Evolutionary conservation across 2,888 invertebrate species (phyloP).

Genomic region (Acleris literana): DNA sequence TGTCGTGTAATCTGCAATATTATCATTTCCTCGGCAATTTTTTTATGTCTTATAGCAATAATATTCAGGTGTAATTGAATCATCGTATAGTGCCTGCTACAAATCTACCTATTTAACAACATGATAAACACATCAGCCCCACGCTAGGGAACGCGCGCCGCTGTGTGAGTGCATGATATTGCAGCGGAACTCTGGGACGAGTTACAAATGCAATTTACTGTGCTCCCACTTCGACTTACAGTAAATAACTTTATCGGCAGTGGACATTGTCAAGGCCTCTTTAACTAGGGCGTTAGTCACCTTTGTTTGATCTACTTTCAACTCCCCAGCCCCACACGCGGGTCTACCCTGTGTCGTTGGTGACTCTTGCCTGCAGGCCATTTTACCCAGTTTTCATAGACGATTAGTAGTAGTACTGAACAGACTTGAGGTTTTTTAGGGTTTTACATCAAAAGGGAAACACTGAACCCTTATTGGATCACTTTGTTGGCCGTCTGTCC

Average conservation of each 20-base stretch:
- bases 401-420: too few relatives aligned
- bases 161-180: conserved; percentile 46
- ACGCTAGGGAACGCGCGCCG: not conserved
- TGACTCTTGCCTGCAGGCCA: not conserved
- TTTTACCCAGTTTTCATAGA: too few relatives aligned
- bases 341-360: conserved; percentile 1
- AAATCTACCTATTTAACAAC: conserved; percentile 3
- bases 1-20: not conserved
- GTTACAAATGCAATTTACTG: conserved; percentile 73
- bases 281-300: conserved; percentile 31
- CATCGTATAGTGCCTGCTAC: not conserved
- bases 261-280: conserved; percentile 43
- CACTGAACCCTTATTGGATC: too few relatives aligned
- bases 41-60: not conserved
- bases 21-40: not conserved
- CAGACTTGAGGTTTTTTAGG: too few relatives aligned
- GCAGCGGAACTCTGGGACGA: conserved; percentile 57
- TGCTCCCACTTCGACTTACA: conserved; percentile 62
- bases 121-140: conserved; percentile 20
- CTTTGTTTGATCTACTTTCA: conserved; percentile 20
- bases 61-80: not conserved
- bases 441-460: too few relatives aligned
- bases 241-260: conserved; percentile 70
- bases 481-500: too few relatives aligned
- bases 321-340: conserved; percentile 1